Percentiles rank a stretch among this genome's conserved stretches.
phyloP scores from a whole-genome alignment of 1,140 invertebrate species.

The Limonius californicus region DNA sequence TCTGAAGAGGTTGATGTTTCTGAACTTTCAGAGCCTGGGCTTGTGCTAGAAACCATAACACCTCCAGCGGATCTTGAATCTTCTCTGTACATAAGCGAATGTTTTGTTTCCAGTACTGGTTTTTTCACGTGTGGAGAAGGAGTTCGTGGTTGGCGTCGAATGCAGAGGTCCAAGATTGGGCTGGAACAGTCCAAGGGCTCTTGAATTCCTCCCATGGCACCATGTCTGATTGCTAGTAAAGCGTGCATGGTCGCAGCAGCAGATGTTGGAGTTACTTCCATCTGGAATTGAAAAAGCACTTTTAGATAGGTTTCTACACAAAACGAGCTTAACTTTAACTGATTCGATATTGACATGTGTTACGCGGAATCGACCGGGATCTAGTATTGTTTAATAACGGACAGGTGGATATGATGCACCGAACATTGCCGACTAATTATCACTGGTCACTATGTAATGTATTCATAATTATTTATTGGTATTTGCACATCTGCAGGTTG shows the following conservation, averaged over 20 bases:
- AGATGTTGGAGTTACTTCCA: neutral
- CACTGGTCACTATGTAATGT: too few relatives aligned
- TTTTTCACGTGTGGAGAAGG: neutral
- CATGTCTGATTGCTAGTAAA: neutral
- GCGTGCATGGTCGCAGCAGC: neutral
- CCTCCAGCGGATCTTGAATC: neutral
- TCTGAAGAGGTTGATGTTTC: neutral
- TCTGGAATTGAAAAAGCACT: neutral
- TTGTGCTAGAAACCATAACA: neutral
- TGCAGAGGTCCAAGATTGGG: constrained; percentile 15
- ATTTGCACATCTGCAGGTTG: too few relatives aligned
- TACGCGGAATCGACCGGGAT: too few relatives aligned
- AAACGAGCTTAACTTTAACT: too few relatives aligned
- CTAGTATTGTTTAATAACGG: too few relatives aligned
- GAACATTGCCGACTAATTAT: too few relatives aligned
- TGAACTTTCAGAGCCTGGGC: neutral
- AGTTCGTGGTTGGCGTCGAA: neutral
- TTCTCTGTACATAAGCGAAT: neutral
- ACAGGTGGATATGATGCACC: too few relatives aligned
- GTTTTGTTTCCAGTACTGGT: too few relatives aligned
- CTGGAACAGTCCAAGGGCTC: constrained; percentile 15
- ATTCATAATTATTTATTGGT: too few relatives aligned
- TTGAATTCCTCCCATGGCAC: neutral
- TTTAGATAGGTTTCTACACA: too few relatives aligned
- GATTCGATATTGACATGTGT: too few relatives aligned